Conservation (phyloP, 2,888 invertebrate species). For the Phengaris alcon region DNA sequence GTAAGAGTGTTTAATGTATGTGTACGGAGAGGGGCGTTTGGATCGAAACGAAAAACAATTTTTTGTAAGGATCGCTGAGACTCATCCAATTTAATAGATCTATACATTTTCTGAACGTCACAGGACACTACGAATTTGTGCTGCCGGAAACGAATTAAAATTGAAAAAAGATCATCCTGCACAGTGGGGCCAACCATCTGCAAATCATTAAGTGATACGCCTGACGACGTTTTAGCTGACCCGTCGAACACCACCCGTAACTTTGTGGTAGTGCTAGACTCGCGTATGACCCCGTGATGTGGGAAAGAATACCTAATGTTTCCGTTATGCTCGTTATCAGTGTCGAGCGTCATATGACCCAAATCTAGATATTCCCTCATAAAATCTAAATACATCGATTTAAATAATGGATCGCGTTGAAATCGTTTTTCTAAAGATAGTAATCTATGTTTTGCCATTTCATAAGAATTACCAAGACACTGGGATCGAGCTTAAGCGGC, state of each 20-base stretch:
- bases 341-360: conserved; percentile 34
- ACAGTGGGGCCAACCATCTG: conserved; percentile 21
- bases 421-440: conserved; percentile 32
- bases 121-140: conserved; percentile 10
- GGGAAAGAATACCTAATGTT: conserved; percentile 35
- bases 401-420: conserved; percentile 25
- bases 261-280: conserved; percentile 37
- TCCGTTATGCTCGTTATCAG: conserved; percentile 18
- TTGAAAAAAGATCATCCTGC: conserved; percentile 18
- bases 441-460: conserved; percentile 29
- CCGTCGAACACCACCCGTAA: conserved; percentile 39
- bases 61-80: conserved; percentile 9
- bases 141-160: not conserved
- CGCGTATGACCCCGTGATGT: conserved; percentile 39
- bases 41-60: not conserved
- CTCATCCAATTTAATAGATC: not conserved
- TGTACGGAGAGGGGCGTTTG: not conserved
- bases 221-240: conserved; percentile 28
- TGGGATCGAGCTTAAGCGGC: conserved; percentile 36
- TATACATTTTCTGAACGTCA: conserved; percentile 25
- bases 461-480: conserved; percentile 29
- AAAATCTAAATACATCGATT: conserved; percentile 33
- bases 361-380: conserved; percentile 34
- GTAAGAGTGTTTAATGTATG: not conserved
- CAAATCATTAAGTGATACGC: conserved; percentile 4